These are phyloP conservation scores for Pangasius larnaudii DNA, from an alignment of 2,797 vertebrate genomes.

Conservation along the genomic window DNA sequence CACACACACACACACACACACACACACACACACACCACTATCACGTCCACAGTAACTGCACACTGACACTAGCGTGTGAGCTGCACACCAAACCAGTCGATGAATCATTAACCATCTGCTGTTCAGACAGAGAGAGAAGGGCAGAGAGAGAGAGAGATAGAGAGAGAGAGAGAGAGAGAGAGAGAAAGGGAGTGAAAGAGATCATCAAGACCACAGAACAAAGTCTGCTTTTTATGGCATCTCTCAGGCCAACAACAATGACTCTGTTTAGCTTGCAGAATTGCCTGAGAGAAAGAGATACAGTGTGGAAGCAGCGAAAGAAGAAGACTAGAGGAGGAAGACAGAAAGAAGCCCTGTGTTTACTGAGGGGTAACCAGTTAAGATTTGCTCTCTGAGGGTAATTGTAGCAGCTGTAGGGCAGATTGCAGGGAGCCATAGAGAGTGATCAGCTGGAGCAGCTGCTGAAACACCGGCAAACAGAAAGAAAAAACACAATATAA, in stretches of 20 bases:
- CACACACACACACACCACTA: slow-evolving; percentile 36
- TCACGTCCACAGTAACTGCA: slow-evolving; percentile 64
- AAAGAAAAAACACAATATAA: slow-evolving; percentile 13
- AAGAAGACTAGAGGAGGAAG: not conserved
- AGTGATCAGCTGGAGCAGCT: slow-evolving; percentile 53
- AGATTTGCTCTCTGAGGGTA: slow-evolving; percentile 41
- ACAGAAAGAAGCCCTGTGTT: slow-evolving; percentile 43
- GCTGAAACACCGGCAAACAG: slow-evolving; percentile 31
- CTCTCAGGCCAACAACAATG: slow-evolving; percentile 71
- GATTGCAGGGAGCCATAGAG: slow-evolving; percentile 48
- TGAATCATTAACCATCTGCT: slow-evolving; percentile 80
- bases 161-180: slow-evolving; percentile 46
- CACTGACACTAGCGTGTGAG: slow-evolving; percentile 66
- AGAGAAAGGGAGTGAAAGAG: slow-evolving; percentile 42
- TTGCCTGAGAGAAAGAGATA: slow-evolving; percentile 50
- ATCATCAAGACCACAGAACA: slow-evolving; percentile 59
- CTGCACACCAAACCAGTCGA: slow-evolving; percentile 56
- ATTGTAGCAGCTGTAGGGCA: slow-evolving; percentile 57
- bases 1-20: slow-evolving; percentile 33
- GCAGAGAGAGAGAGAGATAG: slow-evolving; percentile 30
- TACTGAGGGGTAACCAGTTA: slow-evolving; percentile 23
- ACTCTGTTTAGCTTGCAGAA: slow-evolving; percentile 63
- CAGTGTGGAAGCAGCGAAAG: slow-evolving; percentile 27
- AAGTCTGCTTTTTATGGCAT: slow-evolving; percentile 73
- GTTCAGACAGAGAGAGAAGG: slow-evolving; percentile 53